phyloP scores from a whole-genome alignment of 2,797 vertebrate species.

The Epinephelus malabaricus region DNA sequence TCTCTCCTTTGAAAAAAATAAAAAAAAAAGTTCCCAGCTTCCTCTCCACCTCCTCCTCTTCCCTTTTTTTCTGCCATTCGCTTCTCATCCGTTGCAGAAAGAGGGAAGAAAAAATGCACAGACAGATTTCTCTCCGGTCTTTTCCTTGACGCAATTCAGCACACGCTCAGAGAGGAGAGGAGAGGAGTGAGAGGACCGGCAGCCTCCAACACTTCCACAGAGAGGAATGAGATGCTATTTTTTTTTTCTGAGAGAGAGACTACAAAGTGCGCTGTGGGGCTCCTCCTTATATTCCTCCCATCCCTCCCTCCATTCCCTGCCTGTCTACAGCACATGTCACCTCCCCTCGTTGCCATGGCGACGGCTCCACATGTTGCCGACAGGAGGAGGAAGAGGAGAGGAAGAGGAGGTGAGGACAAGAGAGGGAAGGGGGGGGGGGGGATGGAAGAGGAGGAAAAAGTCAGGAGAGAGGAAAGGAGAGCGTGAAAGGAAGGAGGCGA shows the following conservation, averaged over 20 bases:
- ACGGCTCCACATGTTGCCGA: slow-evolving; percentile 97
- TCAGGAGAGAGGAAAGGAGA: not conserved
- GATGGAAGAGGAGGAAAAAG: not conserved
- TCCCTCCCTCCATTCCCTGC: slow-evolving; percentile 84
- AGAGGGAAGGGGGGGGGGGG: slow-evolving; percentile 70
- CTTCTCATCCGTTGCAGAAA: slow-evolving; percentile 53
- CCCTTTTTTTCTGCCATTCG: slow-evolving; percentile 17
- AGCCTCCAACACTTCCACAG: slow-evolving; percentile 61
- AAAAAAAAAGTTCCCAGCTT: slow-evolving; percentile 74
- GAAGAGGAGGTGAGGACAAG: slow-evolving; percentile 59
- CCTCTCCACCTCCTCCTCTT: slow-evolving; percentile 38
- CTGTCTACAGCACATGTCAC: slow-evolving; percentile 96
- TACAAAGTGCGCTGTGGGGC: slow-evolving; percentile 81
- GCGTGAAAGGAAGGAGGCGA: not conserved
- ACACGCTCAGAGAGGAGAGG: slow-evolving; percentile 11
- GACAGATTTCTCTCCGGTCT: slow-evolving; percentile 18
- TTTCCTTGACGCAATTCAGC: slow-evolving; percentile 23
- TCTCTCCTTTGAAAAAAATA: slow-evolving; percentile 52
- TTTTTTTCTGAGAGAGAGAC: slow-evolving; percentile 65
- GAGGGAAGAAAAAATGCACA: not conserved
- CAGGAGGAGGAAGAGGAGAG: slow-evolving; percentile 82
- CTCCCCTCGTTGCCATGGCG: slow-evolving; percentile 96
- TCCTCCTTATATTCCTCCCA: slow-evolving; percentile 93
- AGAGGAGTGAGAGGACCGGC: slow-evolving; percentile 21
- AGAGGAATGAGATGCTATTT: slow-evolving; percentile 65